Base-by-base conservation (phyloP, 2,113 vertebrate genomes). In the Pontoporia blainvillei region DNA sequence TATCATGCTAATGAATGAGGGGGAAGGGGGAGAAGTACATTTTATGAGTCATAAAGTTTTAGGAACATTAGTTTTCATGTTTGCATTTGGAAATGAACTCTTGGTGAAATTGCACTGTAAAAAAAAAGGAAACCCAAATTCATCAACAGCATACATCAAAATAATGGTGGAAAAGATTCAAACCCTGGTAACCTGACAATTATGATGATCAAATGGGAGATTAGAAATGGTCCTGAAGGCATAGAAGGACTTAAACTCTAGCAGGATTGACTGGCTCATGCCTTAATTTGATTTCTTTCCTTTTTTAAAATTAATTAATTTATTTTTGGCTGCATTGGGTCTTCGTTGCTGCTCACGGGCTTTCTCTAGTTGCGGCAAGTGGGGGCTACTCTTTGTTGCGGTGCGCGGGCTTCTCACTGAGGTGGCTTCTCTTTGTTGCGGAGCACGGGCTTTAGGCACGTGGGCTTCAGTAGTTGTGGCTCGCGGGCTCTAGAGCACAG, bases 71-170 rank as follows among this genome's bases (percentile, higher is more conserved):
- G 23, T 85, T 25, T 6, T 95, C 39, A 49, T 44, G 49, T 81
- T 95, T 62, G 34, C 15, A 52, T 31, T 72, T 92, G 66, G 66
- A 94, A 96, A 90, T 59, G 34, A 96, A 92, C 34, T 96, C 49
- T 83, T 94, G 39, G 39, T 87, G 75, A 96, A 92, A 84, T 92
- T 92, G 76, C n/a, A 54, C 31, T 81, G 5, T 78, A 27, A 78
- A 89, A 83, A 59, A 64, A 64, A 61, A 57, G 15, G 62, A 95
- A 94, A 91, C 41, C 29, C 46, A 62, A 78, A 71, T 88, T 75
- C 54, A 6, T 18, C 54, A 75, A 91, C 20, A 62, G 34, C 6
- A 82, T 81, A 79, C n/a, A 23, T 82, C 29, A 52, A 93, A 96
- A 87, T 73, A 95, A 64, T 73, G 41, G 31, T 9, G 59, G 46